These are phyloP conservation scores for Tyria jacobaeae DNA, from an alignment of 2,888 invertebrate genomes.

Conservation along the genomic window DNA sequence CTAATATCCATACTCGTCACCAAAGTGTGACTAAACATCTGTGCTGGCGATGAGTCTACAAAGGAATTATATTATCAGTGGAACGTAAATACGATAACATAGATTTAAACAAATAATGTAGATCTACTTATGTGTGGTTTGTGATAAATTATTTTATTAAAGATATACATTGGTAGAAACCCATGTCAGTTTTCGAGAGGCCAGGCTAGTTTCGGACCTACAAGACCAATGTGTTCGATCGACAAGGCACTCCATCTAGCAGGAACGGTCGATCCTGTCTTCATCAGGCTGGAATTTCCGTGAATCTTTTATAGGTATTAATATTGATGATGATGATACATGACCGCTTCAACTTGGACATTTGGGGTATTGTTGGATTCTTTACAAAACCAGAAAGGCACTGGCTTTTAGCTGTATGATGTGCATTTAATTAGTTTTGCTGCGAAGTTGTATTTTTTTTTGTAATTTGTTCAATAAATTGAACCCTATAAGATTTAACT, in stretches of 20 bases:
- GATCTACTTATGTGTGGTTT: not conserved
- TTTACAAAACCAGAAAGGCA: not conserved
- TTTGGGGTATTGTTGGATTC: too few species aligned
- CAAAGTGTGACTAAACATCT: not conserved
- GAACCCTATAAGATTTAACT: not conserved
- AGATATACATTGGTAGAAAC: not conserved
- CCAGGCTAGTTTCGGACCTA: not conserved
- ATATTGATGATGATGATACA: too few species aligned
- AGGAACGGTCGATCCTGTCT: too few species aligned
- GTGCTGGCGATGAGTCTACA: not conserved
- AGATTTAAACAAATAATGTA: not conserved
- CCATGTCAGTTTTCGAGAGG: not conserved
- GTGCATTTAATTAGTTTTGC: too few species aligned
- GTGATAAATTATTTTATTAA: not conserved
- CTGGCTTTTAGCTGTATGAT: too few species aligned
- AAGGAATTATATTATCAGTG: not conserved
- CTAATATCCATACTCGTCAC: not conserved
- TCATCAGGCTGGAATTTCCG: too few species aligned
- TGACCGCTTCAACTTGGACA: too few species aligned
- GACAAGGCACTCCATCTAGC: too few species aligned
- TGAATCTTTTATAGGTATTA: too few species aligned
- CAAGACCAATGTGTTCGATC: too few species aligned
- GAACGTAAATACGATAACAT: not conserved
- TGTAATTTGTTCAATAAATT: not conserved
- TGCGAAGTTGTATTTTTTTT: too few species aligned